Percentiles rank a stretch among this genome's conserved stretches.
Evolutionary conservation across 2,888 invertebrate species (phyloP).

Genomic region (Phalera bucephala): DNA sequence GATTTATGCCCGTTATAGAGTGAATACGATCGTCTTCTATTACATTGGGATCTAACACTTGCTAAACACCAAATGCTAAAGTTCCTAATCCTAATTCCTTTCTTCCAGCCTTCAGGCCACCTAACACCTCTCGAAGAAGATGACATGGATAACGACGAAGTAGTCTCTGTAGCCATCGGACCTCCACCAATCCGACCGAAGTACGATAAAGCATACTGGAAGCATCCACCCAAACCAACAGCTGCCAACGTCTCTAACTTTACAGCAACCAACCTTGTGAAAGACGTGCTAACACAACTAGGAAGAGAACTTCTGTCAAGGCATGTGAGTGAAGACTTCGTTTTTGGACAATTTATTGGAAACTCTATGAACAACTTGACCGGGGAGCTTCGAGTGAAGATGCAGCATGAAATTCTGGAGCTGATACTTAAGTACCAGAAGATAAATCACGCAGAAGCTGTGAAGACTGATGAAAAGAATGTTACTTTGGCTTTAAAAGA

Average conservation of each 20-base stretch:
- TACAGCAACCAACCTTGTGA: conserved; percentile 48
- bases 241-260: conserved; percentile 16
- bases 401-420: conserved; percentile 73
- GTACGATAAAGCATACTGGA: conserved; percentile 53
- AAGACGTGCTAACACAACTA: conserved; percentile 56
- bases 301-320: conserved; percentile 60
- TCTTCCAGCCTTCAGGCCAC: conserved; percentile 64
- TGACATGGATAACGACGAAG: conserved; percentile 72
- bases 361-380: conserved; percentile 65
- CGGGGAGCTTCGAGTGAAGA: conserved; percentile 46
- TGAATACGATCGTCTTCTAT: no score
- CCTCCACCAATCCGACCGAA: conserved; percentile 64
- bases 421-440: conserved; percentile 57
- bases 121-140: conserved; percentile 66
- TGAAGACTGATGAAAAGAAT: conserved; percentile 19
- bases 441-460: conserved; percentile 29
- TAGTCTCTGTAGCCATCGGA: conserved; percentile 70
- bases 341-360: conserved; percentile 72
- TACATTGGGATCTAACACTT: no score
- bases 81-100: no score
- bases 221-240: conserved; percentile 26
- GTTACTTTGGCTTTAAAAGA: conserved; percentile 26
- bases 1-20: no score
- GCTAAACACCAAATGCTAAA: no score
- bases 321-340: conserved; percentile 69